phyloP scores from a whole-genome alignment of 2,113 vertebrate genomes.

The Tonatia bakeri region DNA sequence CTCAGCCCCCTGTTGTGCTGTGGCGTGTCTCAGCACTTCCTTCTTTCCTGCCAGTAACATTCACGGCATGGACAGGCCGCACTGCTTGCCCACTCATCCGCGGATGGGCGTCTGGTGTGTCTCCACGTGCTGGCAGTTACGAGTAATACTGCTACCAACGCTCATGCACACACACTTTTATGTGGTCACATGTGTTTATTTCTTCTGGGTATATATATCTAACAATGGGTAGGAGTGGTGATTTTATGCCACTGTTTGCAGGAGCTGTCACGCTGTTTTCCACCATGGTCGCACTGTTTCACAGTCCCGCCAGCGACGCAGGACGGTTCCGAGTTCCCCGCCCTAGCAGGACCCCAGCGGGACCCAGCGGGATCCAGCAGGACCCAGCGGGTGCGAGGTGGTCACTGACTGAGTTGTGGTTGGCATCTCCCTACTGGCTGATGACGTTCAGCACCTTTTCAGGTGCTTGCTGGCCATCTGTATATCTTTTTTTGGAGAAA shows the following conservation, averaged over 20 bases:
- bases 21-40: too few species aligned
- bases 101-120: background rate
- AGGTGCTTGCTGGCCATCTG: background rate
- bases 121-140: background rate
- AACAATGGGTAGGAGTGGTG: too few species aligned
- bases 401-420: fast-evolving
- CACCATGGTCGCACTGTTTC: background rate
- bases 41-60: background rate
- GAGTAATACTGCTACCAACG: too few species aligned
- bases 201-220: background rate
- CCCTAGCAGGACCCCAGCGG: too few species aligned
- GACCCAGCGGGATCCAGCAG: too few species aligned
- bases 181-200: background rate
- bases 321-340: background rate
- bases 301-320: fast-evolving
- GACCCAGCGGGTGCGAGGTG: fast-evolving
- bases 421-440: background rate
- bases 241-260: background rate
- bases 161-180: fast-evolving
- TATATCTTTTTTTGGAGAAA: background rate
- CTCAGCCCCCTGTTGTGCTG: background rate
- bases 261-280: background rate
- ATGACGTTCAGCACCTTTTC: background rate
- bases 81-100: background rate
- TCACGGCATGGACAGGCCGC: too few species aligned